Percentiles rank a stretch among this genome's conserved stretches.
phyloP scores from a whole-genome alignment of 2,113 vertebrate species.

The Andinoacara biseriatus region DNA sequence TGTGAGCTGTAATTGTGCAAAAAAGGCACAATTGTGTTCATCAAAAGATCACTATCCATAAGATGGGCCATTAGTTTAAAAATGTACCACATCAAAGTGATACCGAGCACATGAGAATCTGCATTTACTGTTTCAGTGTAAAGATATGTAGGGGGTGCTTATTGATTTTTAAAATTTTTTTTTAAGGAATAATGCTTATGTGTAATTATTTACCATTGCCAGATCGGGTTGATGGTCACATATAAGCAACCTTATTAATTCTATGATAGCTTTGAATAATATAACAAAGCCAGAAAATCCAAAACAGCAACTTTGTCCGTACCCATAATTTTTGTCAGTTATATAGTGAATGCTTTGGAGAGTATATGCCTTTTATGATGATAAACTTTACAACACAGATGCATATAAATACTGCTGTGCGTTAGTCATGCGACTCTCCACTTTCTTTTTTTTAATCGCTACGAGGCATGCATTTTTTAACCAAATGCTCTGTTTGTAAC shows the following conservation, averaged over 20 bases:
- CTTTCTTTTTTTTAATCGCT: slow-evolving; percentile 35
- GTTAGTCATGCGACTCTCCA: background rate
- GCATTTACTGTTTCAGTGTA: slow-evolving; percentile 49
- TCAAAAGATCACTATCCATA: slow-evolving; percentile 74
- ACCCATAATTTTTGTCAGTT: background rate
- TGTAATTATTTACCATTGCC: background rate
- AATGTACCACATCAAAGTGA: slow-evolving; percentile 67
- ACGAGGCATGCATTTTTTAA: slow-evolving; percentile 45
- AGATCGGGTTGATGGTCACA: background rate
- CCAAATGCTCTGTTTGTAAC: slow-evolving; percentile 66
- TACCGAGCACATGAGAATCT: slow-evolving; percentile 57
- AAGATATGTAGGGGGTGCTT: slow-evolving; percentile 45
- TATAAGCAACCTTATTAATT: background rate
- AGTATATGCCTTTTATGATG: background rate
- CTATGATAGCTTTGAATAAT: background rate
- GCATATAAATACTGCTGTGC: background rate
- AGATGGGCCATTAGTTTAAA: slow-evolving; percentile 76
- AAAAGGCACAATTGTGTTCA: slow-evolving; percentile 75
- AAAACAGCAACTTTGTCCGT: background rate
- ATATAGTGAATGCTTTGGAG: background rate
- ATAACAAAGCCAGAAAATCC: background rate
- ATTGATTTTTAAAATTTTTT: slow-evolving; percentile 66
- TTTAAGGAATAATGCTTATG: background rate
- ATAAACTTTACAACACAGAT: background rate
- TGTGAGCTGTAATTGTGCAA: slow-evolving; percentile 79